A percentile compares a stretch with the other conserved stretches of the same genome.
Evolutionary conservation across 2,113 vertebrate species (phyloP).

Genomic region (Mirounga angustirostris): DNA sequence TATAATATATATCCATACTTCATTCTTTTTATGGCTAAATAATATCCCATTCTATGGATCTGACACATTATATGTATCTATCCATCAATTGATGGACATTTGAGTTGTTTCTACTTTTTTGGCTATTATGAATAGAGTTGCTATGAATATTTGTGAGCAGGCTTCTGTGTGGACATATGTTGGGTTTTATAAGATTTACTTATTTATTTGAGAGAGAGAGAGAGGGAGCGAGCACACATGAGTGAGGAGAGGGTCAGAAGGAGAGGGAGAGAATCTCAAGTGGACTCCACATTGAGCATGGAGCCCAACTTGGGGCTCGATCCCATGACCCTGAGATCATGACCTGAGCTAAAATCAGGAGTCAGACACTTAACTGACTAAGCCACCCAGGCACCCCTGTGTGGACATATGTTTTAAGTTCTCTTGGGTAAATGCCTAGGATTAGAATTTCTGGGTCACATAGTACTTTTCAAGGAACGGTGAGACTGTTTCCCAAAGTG

Average conservation of each 20-base stretch:
- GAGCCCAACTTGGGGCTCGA: not conserved
- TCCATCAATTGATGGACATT: not conserved
- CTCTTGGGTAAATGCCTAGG: not conserved
- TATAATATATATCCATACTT: not conserved
- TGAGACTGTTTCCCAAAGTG: not conserved
- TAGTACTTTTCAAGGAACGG: not conserved
- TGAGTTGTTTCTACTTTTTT: slow-evolving; percentile 11
- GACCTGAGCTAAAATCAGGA: not conserved
- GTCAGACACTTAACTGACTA: not conserved
- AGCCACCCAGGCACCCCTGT: not conserved
- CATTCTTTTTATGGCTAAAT: slow-evolving; percentile 22
- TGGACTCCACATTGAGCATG: not conserved
- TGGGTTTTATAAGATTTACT: not conserved
- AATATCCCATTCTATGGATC: not conserved
- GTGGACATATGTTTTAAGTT: not conserved
- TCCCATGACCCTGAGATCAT: not conserved
- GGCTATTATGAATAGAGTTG: not conserved
- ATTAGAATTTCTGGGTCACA: not conserved
- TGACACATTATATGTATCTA: not conserved
- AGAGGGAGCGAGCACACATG: too few relatives aligned
- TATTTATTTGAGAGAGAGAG: not conserved
- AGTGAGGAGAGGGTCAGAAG: not conserved
- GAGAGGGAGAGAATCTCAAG: not conserved
- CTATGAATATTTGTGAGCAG: slow-evolving; percentile 7
- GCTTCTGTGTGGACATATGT: not conserved